These are phyloP conservation scores for Actenoides hombroni DNA, from an alignment of 2,113 vertebrate species.

Conservation along the genomic window DNA sequence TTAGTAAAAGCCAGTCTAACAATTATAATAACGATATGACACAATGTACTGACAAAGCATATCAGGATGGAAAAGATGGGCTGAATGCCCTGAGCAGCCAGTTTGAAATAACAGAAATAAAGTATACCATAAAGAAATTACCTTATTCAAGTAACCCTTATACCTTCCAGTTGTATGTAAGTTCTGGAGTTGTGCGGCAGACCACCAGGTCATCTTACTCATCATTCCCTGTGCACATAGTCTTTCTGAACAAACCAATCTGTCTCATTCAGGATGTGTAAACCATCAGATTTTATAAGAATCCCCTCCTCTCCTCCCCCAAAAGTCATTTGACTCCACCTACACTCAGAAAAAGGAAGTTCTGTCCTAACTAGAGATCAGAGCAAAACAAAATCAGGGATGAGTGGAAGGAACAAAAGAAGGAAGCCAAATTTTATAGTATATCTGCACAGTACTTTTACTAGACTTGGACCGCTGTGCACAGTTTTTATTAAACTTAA, in stretches of 20 bases:
- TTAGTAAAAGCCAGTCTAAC: background rate
- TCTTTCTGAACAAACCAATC: background rate
- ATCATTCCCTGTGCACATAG: background rate
- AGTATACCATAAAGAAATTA: slow-evolving; percentile 11
- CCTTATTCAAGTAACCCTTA: background rate
- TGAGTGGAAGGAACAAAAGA: background rate
- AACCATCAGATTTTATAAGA: background rate
- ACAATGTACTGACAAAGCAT: background rate
- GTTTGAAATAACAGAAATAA: background rate
- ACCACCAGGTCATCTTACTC: background rate
- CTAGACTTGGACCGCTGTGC: background rate
- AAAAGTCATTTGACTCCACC: slow-evolving; percentile 37
- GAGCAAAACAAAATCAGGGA: slow-evolving; percentile 1
- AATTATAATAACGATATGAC: background rate
- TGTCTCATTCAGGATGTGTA: background rate
- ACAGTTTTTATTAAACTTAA: background rate
- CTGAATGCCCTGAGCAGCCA: background rate
- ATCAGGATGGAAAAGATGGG: background rate
- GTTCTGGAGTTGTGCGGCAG: background rate
- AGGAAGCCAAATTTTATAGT: background rate
- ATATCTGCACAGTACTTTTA: background rate
- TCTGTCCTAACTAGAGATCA: background rate
- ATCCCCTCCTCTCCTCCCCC: background rate
- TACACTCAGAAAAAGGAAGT: background rate
- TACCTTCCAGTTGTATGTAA: background rate